Evolutionary conservation across 2,113 vertebrate genomes (phyloP).

Genomic region (Connochaetes taurinus): DNA sequence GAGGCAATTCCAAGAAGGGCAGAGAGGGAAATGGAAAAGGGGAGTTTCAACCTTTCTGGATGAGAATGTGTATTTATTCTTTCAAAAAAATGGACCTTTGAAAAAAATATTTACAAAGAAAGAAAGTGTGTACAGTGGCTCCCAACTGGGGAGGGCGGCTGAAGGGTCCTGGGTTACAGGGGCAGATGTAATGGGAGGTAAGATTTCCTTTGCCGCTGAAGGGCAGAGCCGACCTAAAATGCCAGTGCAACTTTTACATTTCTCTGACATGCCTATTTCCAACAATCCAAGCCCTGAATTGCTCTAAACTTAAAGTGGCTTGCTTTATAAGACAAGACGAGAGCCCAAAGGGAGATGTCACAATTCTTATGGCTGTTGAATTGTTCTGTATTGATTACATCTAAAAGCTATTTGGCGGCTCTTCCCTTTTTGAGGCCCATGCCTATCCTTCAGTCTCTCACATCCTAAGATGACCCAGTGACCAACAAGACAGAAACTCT

Average conservation of each 20-base stretch:
- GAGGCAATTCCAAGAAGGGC: conserved; percentile 76
- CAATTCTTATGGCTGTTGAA: conserved; percentile 47
- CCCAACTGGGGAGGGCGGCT: not conserved
- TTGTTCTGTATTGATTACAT: conserved; percentile 60
- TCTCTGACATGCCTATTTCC: conserved; percentile 57
- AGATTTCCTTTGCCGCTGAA: conserved; percentile 51
- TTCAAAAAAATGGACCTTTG: conserved; percentile 60
- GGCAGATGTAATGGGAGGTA: conserved; percentile 55
- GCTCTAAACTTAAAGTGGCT: conserved; percentile 57
- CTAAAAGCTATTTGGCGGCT: conserved; percentile 50
- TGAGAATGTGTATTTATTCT: conserved; percentile 66
- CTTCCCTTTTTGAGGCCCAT: not conserved
- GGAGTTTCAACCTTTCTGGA: conserved; percentile 75
- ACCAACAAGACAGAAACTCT: conserved; percentile 21
- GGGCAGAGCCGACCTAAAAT: conserved; percentile 52
- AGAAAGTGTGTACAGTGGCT: conserved; percentile 44
- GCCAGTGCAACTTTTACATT: conserved; percentile 49
- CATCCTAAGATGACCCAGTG: not conserved
- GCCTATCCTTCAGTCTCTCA: not conserved
- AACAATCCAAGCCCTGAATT: conserved; percentile 49
- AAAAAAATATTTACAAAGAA: conserved; percentile 74
- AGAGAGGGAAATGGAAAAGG: conserved; percentile 68
- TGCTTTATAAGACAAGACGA: conserved; percentile 48
- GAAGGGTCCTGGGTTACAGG: conserved; percentile 30
- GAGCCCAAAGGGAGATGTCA: conserved; percentile 38